Evolutionary conservation across 2,888 invertebrate genomes (phyloP).

Genomic region (Tuberolachnus salignus): DNA sequence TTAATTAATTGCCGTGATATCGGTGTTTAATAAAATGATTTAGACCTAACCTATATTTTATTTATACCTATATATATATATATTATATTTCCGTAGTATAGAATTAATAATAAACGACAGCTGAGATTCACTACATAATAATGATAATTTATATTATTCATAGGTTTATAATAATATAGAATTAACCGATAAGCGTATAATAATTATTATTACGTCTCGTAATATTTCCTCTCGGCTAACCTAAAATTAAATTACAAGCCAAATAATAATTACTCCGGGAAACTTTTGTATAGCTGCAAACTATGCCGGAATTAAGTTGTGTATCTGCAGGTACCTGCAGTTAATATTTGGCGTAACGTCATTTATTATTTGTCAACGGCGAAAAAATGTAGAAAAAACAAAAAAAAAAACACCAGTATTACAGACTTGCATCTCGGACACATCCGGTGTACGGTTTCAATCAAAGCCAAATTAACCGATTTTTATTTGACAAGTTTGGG

Average conservation of each 20-base stretch:
- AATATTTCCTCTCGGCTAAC: slow-evolving; percentile 12
- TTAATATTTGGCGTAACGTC: not conserved
- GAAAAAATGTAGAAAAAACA: no score
- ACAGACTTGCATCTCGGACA: no score
- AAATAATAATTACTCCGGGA: slow-evolving; percentile 29
- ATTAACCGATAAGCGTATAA: slow-evolving; percentile 9
- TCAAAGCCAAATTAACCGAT: no score
- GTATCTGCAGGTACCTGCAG: not conserved
- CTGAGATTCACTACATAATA: not conserved
- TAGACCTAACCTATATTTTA: no score
- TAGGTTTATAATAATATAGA: not conserved
- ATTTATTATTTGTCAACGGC: no score
- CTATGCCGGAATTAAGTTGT: not conserved
- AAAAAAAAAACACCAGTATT: no score
- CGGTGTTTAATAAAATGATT: no score
- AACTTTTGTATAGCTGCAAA: slow-evolving; percentile 19
- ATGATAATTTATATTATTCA: not conserved
- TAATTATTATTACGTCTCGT: not conserved
- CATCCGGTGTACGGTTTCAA: no score
- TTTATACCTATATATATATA: no score
- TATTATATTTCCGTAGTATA: not conserved
- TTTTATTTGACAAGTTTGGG: no score
- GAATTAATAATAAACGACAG: not conserved
- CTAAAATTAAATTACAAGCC: slow-evolving; percentile 30
- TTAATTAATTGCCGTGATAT: no score